phyloP scores from a whole-genome alignment of 2,797 vertebrate species.

The Lacerta viridis region DNA sequence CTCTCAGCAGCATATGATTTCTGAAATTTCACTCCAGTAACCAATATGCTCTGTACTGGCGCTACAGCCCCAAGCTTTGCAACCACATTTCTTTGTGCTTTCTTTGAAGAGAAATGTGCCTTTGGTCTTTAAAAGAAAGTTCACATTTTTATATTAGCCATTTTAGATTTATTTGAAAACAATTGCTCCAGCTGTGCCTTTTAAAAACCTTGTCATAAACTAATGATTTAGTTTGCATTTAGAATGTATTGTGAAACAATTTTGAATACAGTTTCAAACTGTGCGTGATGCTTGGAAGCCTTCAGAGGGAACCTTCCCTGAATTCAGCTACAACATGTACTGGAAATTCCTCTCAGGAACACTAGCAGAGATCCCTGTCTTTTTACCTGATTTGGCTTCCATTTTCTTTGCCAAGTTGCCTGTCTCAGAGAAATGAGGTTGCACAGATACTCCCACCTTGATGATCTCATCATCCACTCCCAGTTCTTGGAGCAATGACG shows the following conservation, averaged over 20 bases:
- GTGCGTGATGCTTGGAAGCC: not conserved
- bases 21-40: constrained; percentile 9
- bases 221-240: not conserved
- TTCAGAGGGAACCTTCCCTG: no score
- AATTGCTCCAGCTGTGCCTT: not conserved
- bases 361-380: not conserved
- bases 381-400: not conserved
- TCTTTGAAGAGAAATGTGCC: constrained; percentile 8
- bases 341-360: not conserved
- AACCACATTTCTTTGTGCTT: constrained; percentile 1
- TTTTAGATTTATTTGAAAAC: not conserved
- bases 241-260: not conserved
- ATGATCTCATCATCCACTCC: not conserved
- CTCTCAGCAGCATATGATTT: constrained; percentile 7
- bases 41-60: not conserved
- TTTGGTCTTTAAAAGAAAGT: constrained; percentile 26
- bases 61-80: not conserved
- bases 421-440: not conserved
- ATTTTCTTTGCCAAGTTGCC: not conserved
- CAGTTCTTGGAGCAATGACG: not conserved
- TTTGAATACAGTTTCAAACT: constrained; percentile 4
- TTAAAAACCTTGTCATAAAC: not conserved
- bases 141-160: not conserved
- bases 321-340: no score
- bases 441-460: no score